Conservation (phyloP, 2,888 invertebrate genomes). For the Sminthurides aquaticus region DNA sequence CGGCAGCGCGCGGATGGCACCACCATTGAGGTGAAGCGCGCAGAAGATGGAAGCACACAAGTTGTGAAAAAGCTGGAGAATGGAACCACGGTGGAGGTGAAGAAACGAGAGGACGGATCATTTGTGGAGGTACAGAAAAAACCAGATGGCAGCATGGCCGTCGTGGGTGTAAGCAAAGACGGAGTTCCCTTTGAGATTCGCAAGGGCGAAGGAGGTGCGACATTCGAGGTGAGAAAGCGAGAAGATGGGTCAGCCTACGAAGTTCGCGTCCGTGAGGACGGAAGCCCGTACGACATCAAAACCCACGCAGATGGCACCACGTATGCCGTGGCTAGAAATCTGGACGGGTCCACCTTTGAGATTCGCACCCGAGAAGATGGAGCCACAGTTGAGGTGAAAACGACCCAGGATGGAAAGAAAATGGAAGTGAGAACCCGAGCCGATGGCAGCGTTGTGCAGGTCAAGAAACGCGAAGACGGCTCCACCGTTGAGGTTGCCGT, state of each 20-base stretch:
- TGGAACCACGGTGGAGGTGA: not conserved
- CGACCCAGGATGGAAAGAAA: not conserved
- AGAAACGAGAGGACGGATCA: conserved; percentile 8
- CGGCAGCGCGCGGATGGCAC: not conserved
- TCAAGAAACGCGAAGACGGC: not conserved
- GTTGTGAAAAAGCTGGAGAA: not conserved
- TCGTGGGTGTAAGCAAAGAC: conserved; percentile 2
- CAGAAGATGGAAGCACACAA: not conserved
- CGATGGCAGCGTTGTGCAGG: not conserved
- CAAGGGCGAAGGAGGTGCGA: not conserved
- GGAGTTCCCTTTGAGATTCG: conserved; percentile 8
- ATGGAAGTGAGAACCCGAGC: not conserved
- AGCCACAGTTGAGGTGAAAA: not conserved
- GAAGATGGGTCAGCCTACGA: conserved; percentile 3
- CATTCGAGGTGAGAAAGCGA: not conserved
- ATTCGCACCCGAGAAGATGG: not conserved
- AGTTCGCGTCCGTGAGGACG: conserved; percentile 11
- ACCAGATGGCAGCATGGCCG: not conserved
- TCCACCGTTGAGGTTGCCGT: not conserved
- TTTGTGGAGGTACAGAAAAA: conserved; percentile 5
- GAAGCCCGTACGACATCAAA: conserved; percentile 11
- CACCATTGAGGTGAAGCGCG: not conserved
- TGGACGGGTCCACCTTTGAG: conserved; percentile 1
- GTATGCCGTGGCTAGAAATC: conserved; percentile 14
- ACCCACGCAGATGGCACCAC: conserved; percentile 11